Base-by-base conservation (phyloP, 2,113 vertebrate species). In the Willisornis vidua region DNA sequence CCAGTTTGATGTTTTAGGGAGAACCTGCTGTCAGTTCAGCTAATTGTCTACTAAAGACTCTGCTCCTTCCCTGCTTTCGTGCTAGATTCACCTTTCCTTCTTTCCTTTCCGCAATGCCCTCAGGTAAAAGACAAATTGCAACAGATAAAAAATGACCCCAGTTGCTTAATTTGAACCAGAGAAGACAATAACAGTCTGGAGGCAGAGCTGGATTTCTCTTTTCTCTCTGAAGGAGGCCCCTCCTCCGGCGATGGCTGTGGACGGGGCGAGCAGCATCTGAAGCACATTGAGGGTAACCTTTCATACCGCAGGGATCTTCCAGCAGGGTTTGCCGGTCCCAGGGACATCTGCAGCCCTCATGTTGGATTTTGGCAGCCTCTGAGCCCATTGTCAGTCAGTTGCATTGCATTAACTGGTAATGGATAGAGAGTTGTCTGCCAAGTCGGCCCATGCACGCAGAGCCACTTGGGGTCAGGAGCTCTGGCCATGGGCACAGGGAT, bases 341-440 rank as follows among this genome's bases (percentile, higher is more conserved):
- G 78, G 94, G 96, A 97, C 97, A 98, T 97, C 97, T 98, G 97
- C 92, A 37, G 51, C 61, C 97, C 96, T 59, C 91, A 98, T 98
- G 97, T 95, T 95, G 91, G 94, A 77, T 96, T 95, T 93, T 97
- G 97, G 97, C 97, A 97, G 90, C 39, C 8, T 18, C 90, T 2
- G 48, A 72, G 78, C 84, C 90, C 95, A 81, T 95, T 97, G 96
- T 97, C 97, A 97, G 96, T 89, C 96, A 92, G 87, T 91, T 94
- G 78, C 94, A 31, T 66, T 83, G 96, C 94, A 87, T 79, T 74
- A 79, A 41, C 85, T 88, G 92, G 81, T 96, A 81, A 96, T 72
- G 95, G 90, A 93, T 41, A 17, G 91, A 54, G 37, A 73, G 28
- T 4, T 2, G 12, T 2, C 86, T 73, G 87, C 95, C 95, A 87